These are phyloP conservation scores for Tauraco hartlaubi DNA, from an alignment of 2,797 vertebrate species.

Conservation along the genomic window DNA sequence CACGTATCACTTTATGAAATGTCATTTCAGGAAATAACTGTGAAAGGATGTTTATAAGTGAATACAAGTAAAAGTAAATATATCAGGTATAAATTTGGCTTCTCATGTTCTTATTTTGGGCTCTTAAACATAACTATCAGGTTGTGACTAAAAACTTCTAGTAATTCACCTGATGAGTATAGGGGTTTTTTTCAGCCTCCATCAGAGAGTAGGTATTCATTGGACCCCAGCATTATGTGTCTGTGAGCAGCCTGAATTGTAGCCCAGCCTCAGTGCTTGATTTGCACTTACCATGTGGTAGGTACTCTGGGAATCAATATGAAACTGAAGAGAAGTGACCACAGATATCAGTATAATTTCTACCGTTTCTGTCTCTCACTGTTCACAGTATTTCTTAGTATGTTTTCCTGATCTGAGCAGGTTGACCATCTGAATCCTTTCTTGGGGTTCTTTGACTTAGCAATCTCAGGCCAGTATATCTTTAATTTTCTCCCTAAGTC, in stretches of 20 bases:
- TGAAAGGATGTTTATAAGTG: neutral
- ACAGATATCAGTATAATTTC: neutral
- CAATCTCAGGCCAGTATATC: neutral
- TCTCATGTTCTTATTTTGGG: neutral
- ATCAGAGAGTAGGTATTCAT: neutral
- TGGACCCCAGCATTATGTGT: neutral
- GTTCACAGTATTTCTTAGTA: neutral
- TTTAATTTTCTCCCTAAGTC: neutral
- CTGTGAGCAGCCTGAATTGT: neutral
- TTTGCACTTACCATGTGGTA: neutral
- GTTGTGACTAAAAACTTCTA: neutral
- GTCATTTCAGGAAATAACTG: neutral
- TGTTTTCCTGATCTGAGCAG: neutral
- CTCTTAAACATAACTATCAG: neutral
- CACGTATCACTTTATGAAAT: neutral
- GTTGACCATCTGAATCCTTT: neutral
- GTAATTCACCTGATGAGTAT: neutral
- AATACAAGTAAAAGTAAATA: neutral
- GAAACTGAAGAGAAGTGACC: neutral
- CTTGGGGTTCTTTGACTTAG: neutral
- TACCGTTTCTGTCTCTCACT: neutral
- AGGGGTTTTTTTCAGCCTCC: neutral
- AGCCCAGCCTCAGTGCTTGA: accelerated
- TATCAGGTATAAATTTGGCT: neutral
- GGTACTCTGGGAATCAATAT: neutral